Evolutionary conservation across 2,113 vertebrate species (phyloP).

Genomic region (Grammomys surdaster): DNA sequence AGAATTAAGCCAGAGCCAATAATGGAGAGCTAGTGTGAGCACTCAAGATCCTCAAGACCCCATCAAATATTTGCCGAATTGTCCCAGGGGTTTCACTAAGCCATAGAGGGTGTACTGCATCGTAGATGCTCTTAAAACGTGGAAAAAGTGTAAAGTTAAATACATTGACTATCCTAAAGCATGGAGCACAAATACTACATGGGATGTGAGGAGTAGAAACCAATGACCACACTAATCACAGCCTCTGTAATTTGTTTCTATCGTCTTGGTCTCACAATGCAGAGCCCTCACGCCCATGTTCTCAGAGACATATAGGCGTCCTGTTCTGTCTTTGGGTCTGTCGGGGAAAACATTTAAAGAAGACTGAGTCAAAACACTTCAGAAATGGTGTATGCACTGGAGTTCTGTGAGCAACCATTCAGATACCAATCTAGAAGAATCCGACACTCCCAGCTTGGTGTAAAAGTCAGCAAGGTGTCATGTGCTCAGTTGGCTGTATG

Average conservation of each 20-base stretch:
- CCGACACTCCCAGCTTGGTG: neutral
- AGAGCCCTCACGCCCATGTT: neutral
- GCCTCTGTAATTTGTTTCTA: neutral
- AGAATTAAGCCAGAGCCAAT: neutral
- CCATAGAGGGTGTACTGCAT: neutral
- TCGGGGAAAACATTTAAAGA: neutral
- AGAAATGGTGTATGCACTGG: neutral
- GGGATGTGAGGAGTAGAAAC: neutral
- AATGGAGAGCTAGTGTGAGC: neutral
- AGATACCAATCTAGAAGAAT: conserved; percentile 21
- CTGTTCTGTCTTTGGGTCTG: neutral
- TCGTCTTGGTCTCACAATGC: neutral
- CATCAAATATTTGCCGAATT: neutral
- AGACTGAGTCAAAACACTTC: neutral
- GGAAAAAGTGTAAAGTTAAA: neutral
- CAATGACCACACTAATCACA: neutral
- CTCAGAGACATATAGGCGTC: neutral
- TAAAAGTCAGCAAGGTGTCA: neutral
- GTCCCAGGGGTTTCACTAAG: neutral
- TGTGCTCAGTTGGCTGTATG: neutral
- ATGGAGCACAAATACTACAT: neutral
- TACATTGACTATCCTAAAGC: neutral
- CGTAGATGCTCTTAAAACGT: neutral
- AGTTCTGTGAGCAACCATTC: conserved; percentile 11
- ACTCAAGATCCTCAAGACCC: neutral